Percentiles rank a stretch among this genome's conserved stretches.
Evolutionary conservation across 2,797 vertebrate species (phyloP).

Genomic region (Sebastes hopkinsi): DNA sequence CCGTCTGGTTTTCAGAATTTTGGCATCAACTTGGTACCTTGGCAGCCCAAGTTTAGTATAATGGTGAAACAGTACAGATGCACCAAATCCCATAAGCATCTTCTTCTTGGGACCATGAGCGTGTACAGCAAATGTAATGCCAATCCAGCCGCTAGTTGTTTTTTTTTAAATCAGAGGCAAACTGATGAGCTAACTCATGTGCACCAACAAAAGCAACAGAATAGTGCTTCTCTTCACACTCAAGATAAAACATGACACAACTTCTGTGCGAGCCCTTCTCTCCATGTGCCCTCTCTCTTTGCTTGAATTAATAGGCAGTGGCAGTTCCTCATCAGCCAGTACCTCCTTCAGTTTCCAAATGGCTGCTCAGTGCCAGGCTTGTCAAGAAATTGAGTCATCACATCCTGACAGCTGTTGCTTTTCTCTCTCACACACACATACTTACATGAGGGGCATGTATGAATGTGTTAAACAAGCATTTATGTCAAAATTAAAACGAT

Average conservation of each 20-base stretch:
- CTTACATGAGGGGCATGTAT: slow-evolving; percentile 18
- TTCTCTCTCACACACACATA: slow-evolving; percentile 19
- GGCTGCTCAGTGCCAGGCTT: slow-evolving; percentile 69
- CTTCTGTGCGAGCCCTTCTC: not conserved
- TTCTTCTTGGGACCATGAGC: not conserved
- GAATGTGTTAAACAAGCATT: slow-evolving; percentile 36
- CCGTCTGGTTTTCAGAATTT: no score
- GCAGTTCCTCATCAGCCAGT: slow-evolving; percentile 69
- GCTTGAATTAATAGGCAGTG: slow-evolving; percentile 66
- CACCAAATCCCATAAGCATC: not conserved
- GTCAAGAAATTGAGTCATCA: slow-evolving; percentile 77
- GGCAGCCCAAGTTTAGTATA: not conserved
- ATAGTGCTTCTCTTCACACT: not conserved
- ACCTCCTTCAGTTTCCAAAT: slow-evolving; percentile 70
- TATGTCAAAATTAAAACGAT: slow-evolving; percentile 19
- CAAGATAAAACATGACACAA: not conserved
- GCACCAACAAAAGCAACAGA: not conserved
- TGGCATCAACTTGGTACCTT: no score
- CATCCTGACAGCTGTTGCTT: slow-evolving; percentile 69
- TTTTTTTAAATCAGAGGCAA: not conserved
- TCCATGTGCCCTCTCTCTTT: slow-evolving; percentile 10
- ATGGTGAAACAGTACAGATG: not conserved
- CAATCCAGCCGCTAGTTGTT: not conserved
- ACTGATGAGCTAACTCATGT: not conserved
- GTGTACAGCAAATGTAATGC: not conserved